A percentile compares a stretch with the other conserved stretches of the same genome.
Conservation (phyloP, 2,797 vertebrate genomes). For the Onychomys torridus region DNA sequence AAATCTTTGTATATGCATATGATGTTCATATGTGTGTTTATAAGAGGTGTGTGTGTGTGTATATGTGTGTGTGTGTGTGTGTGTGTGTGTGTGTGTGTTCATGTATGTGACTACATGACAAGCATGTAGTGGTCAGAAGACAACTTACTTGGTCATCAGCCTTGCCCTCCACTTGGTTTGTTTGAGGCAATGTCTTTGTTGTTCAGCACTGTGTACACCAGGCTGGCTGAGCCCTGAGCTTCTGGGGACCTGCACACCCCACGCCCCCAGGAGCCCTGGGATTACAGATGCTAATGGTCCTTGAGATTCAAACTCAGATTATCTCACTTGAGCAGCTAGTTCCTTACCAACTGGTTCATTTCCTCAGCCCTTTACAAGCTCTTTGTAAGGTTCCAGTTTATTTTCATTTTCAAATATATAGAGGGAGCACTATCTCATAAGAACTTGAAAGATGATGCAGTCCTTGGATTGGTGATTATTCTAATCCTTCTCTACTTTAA, state of each 20-base stretch:
- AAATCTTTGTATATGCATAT: neutral
- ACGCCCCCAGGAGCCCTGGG: neutral
- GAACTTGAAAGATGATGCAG: neutral
- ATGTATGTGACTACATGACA: neutral
- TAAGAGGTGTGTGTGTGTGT: neutral
- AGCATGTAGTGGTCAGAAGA: neutral
- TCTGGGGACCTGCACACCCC: neutral
- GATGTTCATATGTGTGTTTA: neutral
- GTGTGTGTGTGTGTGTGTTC: neutral
- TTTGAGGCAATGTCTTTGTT: neutral
- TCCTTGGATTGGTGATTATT: slow-evolving; percentile 1
- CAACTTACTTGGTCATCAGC: neutral
- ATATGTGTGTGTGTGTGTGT: neutral
- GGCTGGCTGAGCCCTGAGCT: neutral
- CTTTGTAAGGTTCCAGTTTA: neutral
- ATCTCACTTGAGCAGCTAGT: neutral
- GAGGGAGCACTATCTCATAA: slow-evolving; percentile 10
- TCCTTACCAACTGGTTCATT: neutral
- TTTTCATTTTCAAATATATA: slow-evolving; percentile 14
- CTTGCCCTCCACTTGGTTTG: neutral
- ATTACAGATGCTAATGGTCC: neutral
- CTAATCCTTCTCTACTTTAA: slow-evolving; percentile 14
- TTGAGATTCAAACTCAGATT: neutral
- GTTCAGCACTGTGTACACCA: neutral
- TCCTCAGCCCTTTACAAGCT: neutral